Percentiles rank a stretch among this genome's conserved stretches.
phyloP scores from a whole-genome alignment of 64 coral and sea anemone species.

The Dendronephthya gigantea region DNA sequence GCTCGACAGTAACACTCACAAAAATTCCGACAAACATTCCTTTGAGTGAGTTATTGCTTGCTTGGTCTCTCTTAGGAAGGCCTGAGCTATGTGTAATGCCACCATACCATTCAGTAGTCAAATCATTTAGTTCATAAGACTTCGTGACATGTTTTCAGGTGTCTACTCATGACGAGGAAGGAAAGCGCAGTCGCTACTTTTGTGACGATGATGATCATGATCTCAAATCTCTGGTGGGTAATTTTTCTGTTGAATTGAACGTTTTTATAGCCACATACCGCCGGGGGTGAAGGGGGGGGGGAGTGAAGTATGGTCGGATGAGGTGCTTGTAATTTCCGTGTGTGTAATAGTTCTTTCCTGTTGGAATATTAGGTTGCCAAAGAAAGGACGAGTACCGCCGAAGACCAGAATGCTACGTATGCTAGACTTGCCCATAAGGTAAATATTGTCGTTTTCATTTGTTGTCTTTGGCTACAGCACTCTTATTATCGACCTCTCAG shows the following conservation, averaged over 20 bases:
- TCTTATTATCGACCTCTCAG: too few relatives aligned
- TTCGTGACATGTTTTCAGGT: conserved; percentile 21
- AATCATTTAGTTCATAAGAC: neutral
- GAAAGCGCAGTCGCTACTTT: conserved; percentile 81
- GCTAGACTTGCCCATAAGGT: conserved; percentile 74
- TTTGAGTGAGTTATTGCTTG: too few relatives aligned
- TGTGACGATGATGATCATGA: conserved; percentile 86
- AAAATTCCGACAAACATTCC: too few relatives aligned
- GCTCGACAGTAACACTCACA: neutral
- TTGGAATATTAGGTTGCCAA: neutral
- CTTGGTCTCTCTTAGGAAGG: neutral
- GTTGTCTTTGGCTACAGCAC: too few relatives aligned
- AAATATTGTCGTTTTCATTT: neutral
- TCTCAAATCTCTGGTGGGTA: conserved; percentile 72
- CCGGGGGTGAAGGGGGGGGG: neutral
- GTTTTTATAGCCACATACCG: neutral
- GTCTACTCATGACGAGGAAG: conserved; percentile 50
- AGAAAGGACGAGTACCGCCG: conserved; percentile 76
- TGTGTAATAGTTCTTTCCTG: neutral
- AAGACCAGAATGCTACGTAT: conserved; percentile 70
- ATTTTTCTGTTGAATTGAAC: too few relatives aligned
- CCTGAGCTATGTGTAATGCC: too few relatives aligned
- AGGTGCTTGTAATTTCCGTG: too few relatives aligned
- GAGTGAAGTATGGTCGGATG: neutral
- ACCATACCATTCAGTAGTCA: neutral